A percentile compares a stretch with the other conserved stretches of the same genome.
phyloP scores from a whole-genome alignment of 1,140 invertebrate species.

The Chrysoperla carnea region DNA sequence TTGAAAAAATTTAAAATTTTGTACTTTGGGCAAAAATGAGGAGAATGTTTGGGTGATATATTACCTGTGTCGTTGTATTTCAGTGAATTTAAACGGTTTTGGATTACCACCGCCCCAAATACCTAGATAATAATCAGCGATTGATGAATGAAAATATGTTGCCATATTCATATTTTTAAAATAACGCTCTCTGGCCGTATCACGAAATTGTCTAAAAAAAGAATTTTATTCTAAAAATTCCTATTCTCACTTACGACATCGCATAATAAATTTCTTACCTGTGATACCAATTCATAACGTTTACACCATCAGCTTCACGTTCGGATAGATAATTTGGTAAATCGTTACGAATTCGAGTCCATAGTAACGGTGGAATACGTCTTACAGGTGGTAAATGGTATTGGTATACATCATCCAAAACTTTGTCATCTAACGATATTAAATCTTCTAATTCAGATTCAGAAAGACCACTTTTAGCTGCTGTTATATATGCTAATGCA shows the following conservation, averaged over 20 bases:
- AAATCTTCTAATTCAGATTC: slow-evolving; percentile 90
- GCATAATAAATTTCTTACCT: slow-evolving; percentile 18
- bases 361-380: slow-evolving; percentile 84
- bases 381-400: slow-evolving; percentile 92
- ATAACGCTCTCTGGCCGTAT: slow-evolving; percentile 84
- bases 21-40: no score
- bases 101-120: slow-evolving; percentile 88
- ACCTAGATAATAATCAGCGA: slow-evolving; percentile 94
- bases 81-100: slow-evolving; percentile 93
- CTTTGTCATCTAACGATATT: slow-evolving; percentile 85
- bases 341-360: slow-evolving; percentile 91
- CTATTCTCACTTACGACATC: no score
- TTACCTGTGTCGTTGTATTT: slow-evolving; percentile 78
- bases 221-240: no score
- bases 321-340: slow-evolving; percentile 91
- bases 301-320: slow-evolving; percentile 90
- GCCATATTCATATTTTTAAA: slow-evolving; percentile 96
- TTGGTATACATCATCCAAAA: slow-evolving; percentile 95
- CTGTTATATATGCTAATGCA: slow-evolving; percentile 86
- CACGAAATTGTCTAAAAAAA: slow-evolving; percentile 68
- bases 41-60: no score
- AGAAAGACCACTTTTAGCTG: slow-evolving; percentile 77
- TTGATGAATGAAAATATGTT: slow-evolving; percentile 90
- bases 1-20: no score
- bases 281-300: slow-evolving; percentile 96